Base-by-base conservation (phyloP, 2,113 vertebrate species). In the Phaetusa simplex region DNA sequence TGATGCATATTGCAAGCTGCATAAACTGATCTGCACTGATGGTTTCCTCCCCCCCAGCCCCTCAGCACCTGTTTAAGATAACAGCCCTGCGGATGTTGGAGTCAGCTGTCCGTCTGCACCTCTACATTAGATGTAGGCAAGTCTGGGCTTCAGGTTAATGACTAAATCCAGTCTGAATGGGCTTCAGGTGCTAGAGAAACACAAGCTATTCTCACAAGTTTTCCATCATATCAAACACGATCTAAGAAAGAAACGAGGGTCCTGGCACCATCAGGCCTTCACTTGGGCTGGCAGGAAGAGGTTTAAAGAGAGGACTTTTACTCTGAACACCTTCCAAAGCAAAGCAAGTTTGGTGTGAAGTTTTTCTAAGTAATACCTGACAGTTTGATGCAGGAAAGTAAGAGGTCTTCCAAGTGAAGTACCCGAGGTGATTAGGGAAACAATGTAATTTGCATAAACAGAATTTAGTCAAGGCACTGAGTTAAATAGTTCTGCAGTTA, bases 391-490 rank as follows among this genome's bases (percentile, higher is more conserved):
- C 23, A 90, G 56, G 53, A 65, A 87, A 78, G 50, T 30, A 72
- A 50, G 47, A 86, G 32, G 12, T 38, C 47, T 82, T 87, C 38
- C 69, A 65, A 52, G 23, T 65, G 53, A 92, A 87, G 62, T 38
- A 92, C 47, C 36, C 0, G 0, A 71, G 53, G 49, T 82, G 73
- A 91, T 93, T 72, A 72, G 49, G n/a, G 61, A 80, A 96, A 67
- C 45, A 87, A 52, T 56, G 66, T 82, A 74, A 96, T 87, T 88
- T 82, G 43, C 89, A 53, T 29, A 76, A 94, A 59, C 61, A 79
- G 70, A 94, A 86, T 89, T 91, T 91, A 87, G 73, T 76, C 73
- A 62, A 95, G 53, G n/a, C 45, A 72, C 40, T 38, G 81, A 88
- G 45, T 81, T 78, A 88, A 88, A 77, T 43, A 84, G 43, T 79